Base-by-base conservation (phyloP, 2,113 vertebrate genomes). In the Bufo bufo region DNA sequence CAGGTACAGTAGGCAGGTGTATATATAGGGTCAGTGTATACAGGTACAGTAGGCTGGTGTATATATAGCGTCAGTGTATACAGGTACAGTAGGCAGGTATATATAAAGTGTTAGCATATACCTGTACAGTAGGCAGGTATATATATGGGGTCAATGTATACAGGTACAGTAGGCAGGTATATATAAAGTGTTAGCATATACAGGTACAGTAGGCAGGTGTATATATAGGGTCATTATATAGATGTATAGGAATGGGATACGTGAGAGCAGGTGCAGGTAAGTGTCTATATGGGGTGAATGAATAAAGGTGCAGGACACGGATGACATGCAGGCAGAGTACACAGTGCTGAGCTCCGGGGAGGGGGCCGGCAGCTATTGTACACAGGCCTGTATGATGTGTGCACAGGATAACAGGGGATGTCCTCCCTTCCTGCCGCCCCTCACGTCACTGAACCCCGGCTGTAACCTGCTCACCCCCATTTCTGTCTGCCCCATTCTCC, bases 281-380 rank as follows among this genome's bases (percentile, higher is more conserved):
- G 56, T 58, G 56, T 58, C 7, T 58, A 58, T 58, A 58, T 58
- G 12, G 33, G 6, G 4, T 47, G 3, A 5, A 20, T 45, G 13
- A 45, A 75, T 8, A 75, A 14, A 75, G 72, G 45, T 19, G 19
- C 13, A 43, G 4, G 0, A 74, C 12, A 16, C 56, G 14, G 77
- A n/a, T 8, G 43, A 14, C 59, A 43, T 9, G 80, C 59, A 14
- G 65, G 6, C n/a, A 52, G 75, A n/a, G 10, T 50, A 54, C 49
- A 52, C 75, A 77, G 77, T 54, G 20, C 75, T 77, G 74, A 54
- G 10, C 54, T 78, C 12, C 20, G 33, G 52, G 50, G 75, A 12
- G 11, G 77, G 54, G 23, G n/a, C 50, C 49, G 19, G 77, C 77
- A 80, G 52, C 56, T 59, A 80, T 80, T 80, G 52, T 80, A 58